A percentile compares a stretch with the other conserved stretches of the same genome.
phyloP scores from a whole-genome alignment of 2,888 invertebrate genomes.

The Oligia latruncula region DNA sequence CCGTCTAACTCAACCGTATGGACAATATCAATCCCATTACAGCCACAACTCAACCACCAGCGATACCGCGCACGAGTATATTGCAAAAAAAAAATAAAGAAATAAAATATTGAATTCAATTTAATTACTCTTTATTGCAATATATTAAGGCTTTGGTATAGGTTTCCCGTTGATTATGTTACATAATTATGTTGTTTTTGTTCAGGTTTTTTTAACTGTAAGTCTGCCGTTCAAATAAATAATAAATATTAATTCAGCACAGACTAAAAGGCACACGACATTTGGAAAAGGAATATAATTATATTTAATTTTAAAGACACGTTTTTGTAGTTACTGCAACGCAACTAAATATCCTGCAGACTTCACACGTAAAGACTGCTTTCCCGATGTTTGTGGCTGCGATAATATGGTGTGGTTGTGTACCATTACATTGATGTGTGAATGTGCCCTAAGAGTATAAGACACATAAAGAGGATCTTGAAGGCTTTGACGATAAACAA shows the following conservation, averaged over 20 bases:
- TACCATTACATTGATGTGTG: background rate
- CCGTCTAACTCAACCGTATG: background rate
- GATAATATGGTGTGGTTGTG: too few relatives aligned
- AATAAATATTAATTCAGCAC: background rate
- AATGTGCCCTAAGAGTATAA: conserved; percentile 10
- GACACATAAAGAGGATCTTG: conserved; percentile 31
- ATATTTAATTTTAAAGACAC: background rate
- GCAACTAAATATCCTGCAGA: background rate
- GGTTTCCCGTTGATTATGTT: background rate
- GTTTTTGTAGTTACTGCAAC: background rate
- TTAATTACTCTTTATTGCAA: too few relatives aligned
- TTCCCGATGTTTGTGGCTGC: background rate
- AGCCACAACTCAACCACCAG: background rate
- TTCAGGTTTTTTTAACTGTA: background rate
- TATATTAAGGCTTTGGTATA: background rate
- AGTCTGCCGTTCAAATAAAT: background rate
- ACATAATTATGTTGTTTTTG: background rate
- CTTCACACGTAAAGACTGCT: background rate
- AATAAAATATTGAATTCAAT: background rate
- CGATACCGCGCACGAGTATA: background rate
- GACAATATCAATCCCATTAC: background rate
- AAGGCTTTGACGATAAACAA: conserved; percentile 26
- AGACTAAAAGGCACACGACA: background rate
- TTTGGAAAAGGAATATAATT: background rate
- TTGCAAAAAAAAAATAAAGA: background rate